Percentiles rank a stretch among this genome's conserved stretches.
Evolutionary conservation across 2,797 vertebrate genomes (phyloP).

Genomic region (Chromis chromis): DNA sequence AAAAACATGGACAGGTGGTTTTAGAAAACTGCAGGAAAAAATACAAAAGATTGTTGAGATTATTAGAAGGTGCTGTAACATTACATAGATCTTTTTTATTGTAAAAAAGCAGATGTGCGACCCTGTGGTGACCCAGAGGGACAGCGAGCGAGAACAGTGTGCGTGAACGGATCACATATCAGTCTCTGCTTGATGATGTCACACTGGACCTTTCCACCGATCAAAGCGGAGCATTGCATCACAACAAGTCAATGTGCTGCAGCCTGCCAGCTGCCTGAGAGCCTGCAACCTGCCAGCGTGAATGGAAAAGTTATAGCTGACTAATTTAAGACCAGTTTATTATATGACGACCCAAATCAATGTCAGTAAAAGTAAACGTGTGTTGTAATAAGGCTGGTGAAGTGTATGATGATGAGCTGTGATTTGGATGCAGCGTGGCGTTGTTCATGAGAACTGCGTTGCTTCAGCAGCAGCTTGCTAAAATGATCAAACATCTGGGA

Average conservation of each 20-base stretch:
- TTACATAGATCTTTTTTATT: not conserved
- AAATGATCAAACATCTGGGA: slow-evolving; percentile 22
- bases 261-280: slow-evolving; percentile 21
- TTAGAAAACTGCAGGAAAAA: slow-evolving; percentile 6
- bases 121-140: slow-evolving; percentile 42
- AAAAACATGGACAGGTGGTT: not conserved
- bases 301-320: slow-evolving; percentile 28
- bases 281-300: slow-evolving; percentile 15
- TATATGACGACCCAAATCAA: slow-evolving; percentile 18
- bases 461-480: not conserved
- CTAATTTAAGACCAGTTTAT: slow-evolving; percentile 41
- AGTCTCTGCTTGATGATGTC: slow-evolving; percentile 68
- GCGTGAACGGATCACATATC: slow-evolving; percentile 67
- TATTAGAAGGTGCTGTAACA: slow-evolving; percentile 7
- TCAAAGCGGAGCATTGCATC: slow-evolving; percentile 74
- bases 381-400: slow-evolving; percentile 35
- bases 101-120: slow-evolving; percentile 28
- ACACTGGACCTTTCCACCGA: slow-evolving; percentile 68
- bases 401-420: slow-evolving; percentile 27
- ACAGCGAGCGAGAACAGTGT: slow-evolving; percentile 35
- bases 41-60: not conserved
- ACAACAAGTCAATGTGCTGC: slow-evolving; percentile 59
- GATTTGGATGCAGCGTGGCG: slow-evolving; percentile 3
- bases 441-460: not conserved
- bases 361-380: slow-evolving; percentile 24